A percentile compares a stretch with the other conserved stretches of the same genome.
phyloP scores from a whole-genome alignment of 2,888 invertebrate genomes.

The Hypercompe scribonia region DNA sequence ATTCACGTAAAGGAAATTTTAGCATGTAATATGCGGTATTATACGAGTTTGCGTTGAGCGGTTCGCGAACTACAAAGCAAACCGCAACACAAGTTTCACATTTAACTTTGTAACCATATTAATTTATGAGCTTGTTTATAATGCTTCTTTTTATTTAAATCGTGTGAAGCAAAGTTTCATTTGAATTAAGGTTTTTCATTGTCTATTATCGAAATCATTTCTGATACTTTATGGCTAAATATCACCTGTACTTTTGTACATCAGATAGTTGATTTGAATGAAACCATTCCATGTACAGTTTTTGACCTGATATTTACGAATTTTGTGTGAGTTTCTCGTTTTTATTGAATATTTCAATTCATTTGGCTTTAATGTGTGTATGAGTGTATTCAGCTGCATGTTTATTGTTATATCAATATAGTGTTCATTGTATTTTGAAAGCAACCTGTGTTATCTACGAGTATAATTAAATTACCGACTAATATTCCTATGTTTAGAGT shows the following conservation, averaged over 20 bases:
- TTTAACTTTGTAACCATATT: conserved; percentile 58
- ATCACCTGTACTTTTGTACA: not conserved
- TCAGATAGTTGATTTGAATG: not conserved
- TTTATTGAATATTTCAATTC: not conserved
- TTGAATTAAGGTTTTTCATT: not conserved
- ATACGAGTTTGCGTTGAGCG: conserved; percentile 26
- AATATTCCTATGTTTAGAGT: conserved; percentile 58
- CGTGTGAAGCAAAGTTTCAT: not conserved
- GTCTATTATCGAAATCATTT: not conserved
- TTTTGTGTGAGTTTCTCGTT: too few relatives aligned
- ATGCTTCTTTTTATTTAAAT: conserved; percentile 20
- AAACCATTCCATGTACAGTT: not conserved
- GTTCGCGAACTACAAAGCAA: conserved; percentile 47
- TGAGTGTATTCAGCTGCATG: not conserved
- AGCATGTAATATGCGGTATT: conserved; percentile 14
- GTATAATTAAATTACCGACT: conserved; percentile 62
- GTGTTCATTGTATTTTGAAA: conserved; percentile 26
- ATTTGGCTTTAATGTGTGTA: not conserved
- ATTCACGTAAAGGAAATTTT: conserved; percentile 10
- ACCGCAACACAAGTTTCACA: conserved; percentile 58
- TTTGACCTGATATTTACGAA: not conserved
- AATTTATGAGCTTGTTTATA: conserved; percentile 30
- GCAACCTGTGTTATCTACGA: conserved; percentile 56
- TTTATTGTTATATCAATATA: not conserved
- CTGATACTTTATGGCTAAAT: not conserved